phyloP scores from a whole-genome alignment of 2,113 vertebrate species.

The Dipodomys merriami region DNA sequence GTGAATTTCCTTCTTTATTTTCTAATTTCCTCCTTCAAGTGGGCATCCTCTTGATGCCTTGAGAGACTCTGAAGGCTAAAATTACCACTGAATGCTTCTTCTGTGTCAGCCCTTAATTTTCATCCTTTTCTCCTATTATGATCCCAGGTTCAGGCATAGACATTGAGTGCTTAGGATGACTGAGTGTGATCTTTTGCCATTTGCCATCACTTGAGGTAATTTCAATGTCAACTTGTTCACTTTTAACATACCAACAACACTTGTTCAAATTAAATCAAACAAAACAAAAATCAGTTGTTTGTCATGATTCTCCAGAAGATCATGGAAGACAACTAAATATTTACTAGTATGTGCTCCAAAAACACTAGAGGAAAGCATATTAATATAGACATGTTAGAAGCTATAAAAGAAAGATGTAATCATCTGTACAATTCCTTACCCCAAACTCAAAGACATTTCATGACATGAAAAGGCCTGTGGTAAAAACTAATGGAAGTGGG shows the following conservation, averaged over 20 bases:
- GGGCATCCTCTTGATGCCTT: not conserved
- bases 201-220: conserved; percentile 62
- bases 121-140: not conserved
- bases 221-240: conserved; percentile 59
- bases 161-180: conserved; percentile 43
- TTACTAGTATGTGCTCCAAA: not conserved
- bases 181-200: conserved; percentile 53
- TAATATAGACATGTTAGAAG: not conserved
- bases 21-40: conserved; percentile 54
- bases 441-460: not conserved
- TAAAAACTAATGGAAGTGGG: not conserved
- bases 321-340: conserved; percentile 28
- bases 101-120: conserved; percentile 62
- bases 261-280: conserved; percentile 43
- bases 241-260: conserved; percentile 61
- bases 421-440: not conserved
- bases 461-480: not conserved
- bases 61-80: conserved; percentile 48
- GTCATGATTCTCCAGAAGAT: not conserved
- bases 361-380: not conserved
- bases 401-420: not conserved
- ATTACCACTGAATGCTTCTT: conserved; percentile 34
- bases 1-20: conserved; percentile 19
- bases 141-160: conserved; percentile 19
- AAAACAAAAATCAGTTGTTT: not conserved